Base-by-base conservation (phyloP, 1,140 invertebrate genomes). In the Aporrectodea caliginosa region DNA sequence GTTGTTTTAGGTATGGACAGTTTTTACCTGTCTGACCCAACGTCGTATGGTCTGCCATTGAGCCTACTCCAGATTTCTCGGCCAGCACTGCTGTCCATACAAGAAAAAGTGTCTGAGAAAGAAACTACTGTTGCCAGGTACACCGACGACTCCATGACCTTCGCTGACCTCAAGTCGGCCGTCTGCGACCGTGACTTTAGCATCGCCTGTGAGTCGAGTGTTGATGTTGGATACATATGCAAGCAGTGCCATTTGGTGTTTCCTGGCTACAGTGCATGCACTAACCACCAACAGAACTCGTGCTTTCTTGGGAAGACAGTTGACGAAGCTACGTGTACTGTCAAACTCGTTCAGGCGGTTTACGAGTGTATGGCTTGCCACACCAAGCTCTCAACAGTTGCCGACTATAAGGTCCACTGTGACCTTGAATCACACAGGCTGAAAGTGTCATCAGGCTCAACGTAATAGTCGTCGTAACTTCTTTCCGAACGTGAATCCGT, bases 201-300 rank as follows among this genome's bases (percentile, higher is more conserved):
- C 72, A 84, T 85, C 75, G 85, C 83, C 84, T 89, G 81, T 85
- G 91, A 93, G 81, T 87, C 92, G 1, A 93, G 94, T 84, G 90
- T 92, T 69, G 94, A 95, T 84, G 90, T 94, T 29, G 94, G 93
- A 82, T 93, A 93, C 89, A 93, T 94, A 74, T 95, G 94, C 90
- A 93, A 94, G 85, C 92, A 93, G 84, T 95, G 94, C 87, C 93
- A 93, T 77, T 90, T 93, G 73, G 93, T 94, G 1, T 95, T 93
- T 88, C 91, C 93, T 0, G 91, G 91, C 69, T 92, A 93, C 75
- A 91, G 91, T 22, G 91, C 92, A 1, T 90, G 94, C 73, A 88
- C 93, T 68, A 90, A 89, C 14, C 94, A 95, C 85, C 93, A 94
- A 85, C 89, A 92, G 0, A 91, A 85, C 90, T 81, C 86, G 90